Conservation (phyloP, 2,797 vertebrate species). For the Gephyroberyx darwinii region DNA sequence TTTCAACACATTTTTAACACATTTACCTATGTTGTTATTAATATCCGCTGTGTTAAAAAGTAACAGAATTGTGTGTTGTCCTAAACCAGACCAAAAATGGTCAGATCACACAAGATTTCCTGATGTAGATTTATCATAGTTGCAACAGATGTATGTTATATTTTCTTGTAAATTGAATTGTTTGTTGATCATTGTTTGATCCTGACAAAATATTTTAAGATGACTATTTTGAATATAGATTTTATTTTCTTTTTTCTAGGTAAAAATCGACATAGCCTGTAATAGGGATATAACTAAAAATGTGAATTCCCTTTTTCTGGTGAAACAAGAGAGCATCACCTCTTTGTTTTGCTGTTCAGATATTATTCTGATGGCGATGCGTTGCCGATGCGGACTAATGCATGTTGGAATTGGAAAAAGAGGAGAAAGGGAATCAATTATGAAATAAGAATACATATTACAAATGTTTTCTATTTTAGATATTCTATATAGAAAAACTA, state of each 20-base stretch:
- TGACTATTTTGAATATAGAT: constrained; percentile 79
- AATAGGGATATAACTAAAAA: constrained; percentile 30
- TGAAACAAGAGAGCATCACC: constrained; percentile 40
- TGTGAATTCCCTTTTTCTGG: constrained; percentile 42
- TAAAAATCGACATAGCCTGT: constrained; percentile 52
- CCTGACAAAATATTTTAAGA: constrained; percentile 76
- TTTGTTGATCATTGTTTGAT: constrained; percentile 61
- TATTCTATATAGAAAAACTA: constrained; percentile 57
- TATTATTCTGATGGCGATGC: constrained; percentile 33
- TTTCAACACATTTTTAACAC: neutral
- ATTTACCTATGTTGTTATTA: neutral
- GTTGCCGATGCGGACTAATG: constrained; percentile 28
- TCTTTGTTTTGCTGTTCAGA: constrained; percentile 54
- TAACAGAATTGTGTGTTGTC: constrained; percentile 32
- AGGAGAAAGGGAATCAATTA: constrained; percentile 45
- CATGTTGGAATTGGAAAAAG: constrained; percentile 48
- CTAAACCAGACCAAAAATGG: neutral
- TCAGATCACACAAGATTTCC: constrained; percentile 12
- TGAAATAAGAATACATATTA: constrained; percentile 53
- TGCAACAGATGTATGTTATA: constrained; percentile 57
- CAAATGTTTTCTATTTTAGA: constrained; percentile 69
- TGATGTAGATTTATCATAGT: constrained; percentile 16
- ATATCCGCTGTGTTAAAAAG: constrained; percentile 12
- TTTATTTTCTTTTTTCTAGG: constrained; percentile 70
- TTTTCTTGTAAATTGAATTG: constrained; percentile 72